phyloP scores from a whole-genome alignment of 1,140 invertebrate genomes.

The Penaeus vannamei region DNA sequence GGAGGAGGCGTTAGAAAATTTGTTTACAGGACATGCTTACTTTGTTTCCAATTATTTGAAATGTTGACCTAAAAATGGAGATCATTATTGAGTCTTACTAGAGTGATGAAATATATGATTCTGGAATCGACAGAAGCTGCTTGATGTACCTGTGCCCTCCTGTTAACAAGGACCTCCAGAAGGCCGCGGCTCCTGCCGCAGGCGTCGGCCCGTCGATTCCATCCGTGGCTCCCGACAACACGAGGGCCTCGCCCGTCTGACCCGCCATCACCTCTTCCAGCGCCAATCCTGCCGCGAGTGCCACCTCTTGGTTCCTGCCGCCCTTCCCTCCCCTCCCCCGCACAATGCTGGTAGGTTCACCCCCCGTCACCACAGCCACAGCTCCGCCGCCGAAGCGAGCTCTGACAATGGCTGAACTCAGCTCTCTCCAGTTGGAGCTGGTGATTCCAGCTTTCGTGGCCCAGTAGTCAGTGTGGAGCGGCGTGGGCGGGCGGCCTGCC shows the following conservation, averaged over 20 bases:
- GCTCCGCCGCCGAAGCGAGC: not conserved
- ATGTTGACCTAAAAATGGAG: no score
- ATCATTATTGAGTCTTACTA: no score
- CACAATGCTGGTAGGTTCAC: constrained; percentile 91
- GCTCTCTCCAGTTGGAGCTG: not conserved
- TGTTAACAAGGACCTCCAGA: constrained; percentile 75
- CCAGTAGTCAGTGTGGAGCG: not conserved
- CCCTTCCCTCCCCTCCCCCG: constrained; percentile 80
- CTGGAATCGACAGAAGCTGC: no score
- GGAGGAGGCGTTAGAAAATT: no score
- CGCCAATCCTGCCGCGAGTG: constrained; percentile 80
- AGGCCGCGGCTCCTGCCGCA: constrained; percentile 84
- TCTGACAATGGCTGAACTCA: not conserved
- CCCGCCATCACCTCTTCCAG: constrained; percentile 70
- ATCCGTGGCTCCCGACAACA: constrained; percentile 93
- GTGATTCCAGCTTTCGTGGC: not conserved
- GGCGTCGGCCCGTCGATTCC: constrained; percentile 97
- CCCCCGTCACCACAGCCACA: constrained; percentile 78
- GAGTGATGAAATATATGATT: no score
- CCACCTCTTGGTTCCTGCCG: constrained; percentile 94
- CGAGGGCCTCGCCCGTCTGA: constrained; percentile 75
- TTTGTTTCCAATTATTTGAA: no score
- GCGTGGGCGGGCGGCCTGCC: not conserved
- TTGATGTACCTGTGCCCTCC: constrained; percentile 47
- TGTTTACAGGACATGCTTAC: no score